phyloP scores from a whole-genome alignment of 2,797 vertebrate species.

The Schizothorax lantsangensis region DNA sequence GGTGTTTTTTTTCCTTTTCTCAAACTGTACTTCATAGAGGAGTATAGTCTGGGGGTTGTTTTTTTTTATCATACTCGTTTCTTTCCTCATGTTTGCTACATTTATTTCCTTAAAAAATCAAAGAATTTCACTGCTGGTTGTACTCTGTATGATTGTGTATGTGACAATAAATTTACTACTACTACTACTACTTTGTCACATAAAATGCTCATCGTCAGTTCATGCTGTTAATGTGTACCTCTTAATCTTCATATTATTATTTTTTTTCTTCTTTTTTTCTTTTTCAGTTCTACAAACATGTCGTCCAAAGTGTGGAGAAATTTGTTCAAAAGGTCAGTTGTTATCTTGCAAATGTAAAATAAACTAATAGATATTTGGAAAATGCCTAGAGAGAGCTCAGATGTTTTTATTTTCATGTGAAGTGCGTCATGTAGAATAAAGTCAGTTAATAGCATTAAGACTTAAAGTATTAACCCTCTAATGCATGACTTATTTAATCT shows the following conservation, averaged over 20 bases:
- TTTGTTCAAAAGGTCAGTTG: slow-evolving; percentile 95
- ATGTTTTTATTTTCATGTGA: not conserved
- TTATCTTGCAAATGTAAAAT: not conserved
- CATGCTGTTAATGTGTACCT: not conserved
- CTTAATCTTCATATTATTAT: not conserved
- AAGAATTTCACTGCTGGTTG: too few species aligned
- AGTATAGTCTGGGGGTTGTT: too few species aligned
- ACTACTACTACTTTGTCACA: too few species aligned
- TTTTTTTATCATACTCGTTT: too few species aligned
- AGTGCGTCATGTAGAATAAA: too few species aligned
- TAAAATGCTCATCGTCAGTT: not conserved
- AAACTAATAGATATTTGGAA: not conserved
- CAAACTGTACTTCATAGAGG: too few species aligned
- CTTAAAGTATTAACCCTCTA: not conserved
- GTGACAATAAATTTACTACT: too few species aligned
- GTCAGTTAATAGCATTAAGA: not conserved
- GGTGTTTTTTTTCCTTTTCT: too few species aligned
- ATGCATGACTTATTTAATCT: not conserved
- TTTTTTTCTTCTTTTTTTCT: slow-evolving; percentile 28
- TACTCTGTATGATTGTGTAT: too few species aligned
- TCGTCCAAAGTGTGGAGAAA: slow-evolving; percentile 99
- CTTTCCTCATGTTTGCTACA: too few species aligned
- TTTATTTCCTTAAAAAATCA: too few species aligned
- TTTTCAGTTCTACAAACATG: slow-evolving; percentile 98
- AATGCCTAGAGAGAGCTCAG: not conserved